These are phyloP conservation scores for Chrysomallon squamiferum DNA, from an alignment of 1,140 invertebrate species.

Conservation along the genomic window DNA sequence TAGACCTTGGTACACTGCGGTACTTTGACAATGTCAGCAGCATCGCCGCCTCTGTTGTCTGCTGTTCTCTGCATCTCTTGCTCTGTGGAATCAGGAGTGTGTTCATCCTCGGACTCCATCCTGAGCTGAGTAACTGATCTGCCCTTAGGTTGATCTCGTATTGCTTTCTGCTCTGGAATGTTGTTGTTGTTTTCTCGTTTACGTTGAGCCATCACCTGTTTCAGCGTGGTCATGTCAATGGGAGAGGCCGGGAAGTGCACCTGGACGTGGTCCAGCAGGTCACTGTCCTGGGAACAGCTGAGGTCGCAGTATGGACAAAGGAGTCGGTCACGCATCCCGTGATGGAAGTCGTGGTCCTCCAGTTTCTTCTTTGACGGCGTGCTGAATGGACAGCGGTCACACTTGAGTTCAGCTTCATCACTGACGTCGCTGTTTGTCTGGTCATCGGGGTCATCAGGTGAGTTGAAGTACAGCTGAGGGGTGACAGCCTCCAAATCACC, in stretches of 20 bases:
- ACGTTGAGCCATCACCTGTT: conserved; percentile 15
- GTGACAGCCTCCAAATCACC: conserved; percentile 23
- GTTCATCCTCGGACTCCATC: conserved; percentile 1
- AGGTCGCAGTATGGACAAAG: conserved; percentile 55
- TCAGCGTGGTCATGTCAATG: conserved; percentile 32
- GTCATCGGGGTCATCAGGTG: conserved; percentile 16
- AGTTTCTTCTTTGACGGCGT: conserved; percentile 36
- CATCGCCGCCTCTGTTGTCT: background rate
- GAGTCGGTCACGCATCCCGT: conserved; percentile 30
- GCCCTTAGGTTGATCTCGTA: background rate
- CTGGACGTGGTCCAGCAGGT: conserved; percentile 44
- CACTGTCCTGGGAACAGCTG: conserved; percentile 32
- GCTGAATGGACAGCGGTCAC: conserved; percentile 52
- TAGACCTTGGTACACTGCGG: conserved; percentile 40
- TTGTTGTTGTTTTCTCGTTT: conserved; percentile 19
- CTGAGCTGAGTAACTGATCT: background rate
- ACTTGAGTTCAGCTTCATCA: conserved; percentile 41
- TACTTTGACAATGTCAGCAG: background rate
- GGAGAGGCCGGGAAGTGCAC: conserved; percentile 48
- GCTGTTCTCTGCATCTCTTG: conserved; percentile 10
- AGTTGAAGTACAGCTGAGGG: conserved; percentile 35
- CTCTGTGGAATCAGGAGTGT: conserved; percentile 35
- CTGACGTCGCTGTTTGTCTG: conserved; percentile 24
- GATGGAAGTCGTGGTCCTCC: conserved; percentile 36
- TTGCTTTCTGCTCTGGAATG: conserved; percentile 17